These are phyloP conservation scores for Hippocampus zosterae DNA, from an alignment of 2,113 vertebrate species.

Conservation along the genomic window DNA sequence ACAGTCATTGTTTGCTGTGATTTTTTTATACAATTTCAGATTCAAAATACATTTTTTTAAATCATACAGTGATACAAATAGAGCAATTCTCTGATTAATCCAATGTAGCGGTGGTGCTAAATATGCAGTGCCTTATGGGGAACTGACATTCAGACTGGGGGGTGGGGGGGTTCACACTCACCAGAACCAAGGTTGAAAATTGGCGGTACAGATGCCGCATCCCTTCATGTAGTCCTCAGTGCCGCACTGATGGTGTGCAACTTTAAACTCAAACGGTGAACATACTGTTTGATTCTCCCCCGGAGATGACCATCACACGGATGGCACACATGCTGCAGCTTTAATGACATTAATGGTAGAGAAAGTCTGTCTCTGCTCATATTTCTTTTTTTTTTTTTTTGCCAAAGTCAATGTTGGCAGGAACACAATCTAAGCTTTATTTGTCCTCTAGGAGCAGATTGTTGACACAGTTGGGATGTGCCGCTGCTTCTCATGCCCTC, in stretches of 20 bases:
- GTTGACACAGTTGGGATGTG: conserved; percentile 37
- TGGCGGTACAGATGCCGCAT: not conserved
- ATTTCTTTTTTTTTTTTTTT: not conserved
- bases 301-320: not conserved
- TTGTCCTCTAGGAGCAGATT: conserved; percentile 32
- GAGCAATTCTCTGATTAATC: too few relatives aligned
- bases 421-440: conserved; percentile 37
- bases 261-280: not conserved
- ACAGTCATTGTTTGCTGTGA: not conserved
- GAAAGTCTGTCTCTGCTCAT: conserved; percentile 10
- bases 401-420: not conserved
- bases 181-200: too few relatives aligned
- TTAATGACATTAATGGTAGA: not conserved
- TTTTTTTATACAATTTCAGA: not conserved
- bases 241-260: not conserved
- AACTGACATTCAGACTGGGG: too few relatives aligned
- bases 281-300: not conserved
- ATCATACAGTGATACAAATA: too few relatives aligned
- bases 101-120: too few relatives aligned
- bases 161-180: too few relatives aligned
- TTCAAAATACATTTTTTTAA: too few relatives aligned
- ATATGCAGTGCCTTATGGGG: too few relatives aligned
- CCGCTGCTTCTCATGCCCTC: conserved; percentile 49
- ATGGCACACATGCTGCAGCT: not conserved
- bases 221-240: not conserved